Evolutionary conservation across 2,888 invertebrate species (phyloP).

Genomic region (Cantharis rufa): DNA sequence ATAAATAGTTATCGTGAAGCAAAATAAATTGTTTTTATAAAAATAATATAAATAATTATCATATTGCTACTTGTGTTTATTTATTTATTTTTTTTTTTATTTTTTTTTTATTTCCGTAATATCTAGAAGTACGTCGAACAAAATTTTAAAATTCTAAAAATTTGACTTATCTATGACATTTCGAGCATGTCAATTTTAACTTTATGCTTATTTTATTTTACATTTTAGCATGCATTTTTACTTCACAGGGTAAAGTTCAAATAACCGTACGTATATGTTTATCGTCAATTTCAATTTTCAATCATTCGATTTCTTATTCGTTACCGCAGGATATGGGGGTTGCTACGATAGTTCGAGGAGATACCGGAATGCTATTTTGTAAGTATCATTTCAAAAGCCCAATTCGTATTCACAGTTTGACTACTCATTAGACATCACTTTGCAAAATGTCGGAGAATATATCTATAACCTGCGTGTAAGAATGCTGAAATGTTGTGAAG

Average conservation of each 20-base stretch:
- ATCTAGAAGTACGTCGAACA: constrained; percentile 12
- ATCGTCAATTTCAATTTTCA: neutral
- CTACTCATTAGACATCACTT: constrained; percentile 35
- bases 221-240: constrained; percentile 33
- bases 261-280: constrained; percentile 31
- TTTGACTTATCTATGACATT: constrained; percentile 25
- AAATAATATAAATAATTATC: constrained; percentile 38
- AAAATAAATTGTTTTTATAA: constrained; percentile 55
- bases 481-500: constrained; percentile 49
- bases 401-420: neutral
- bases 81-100: neutral
- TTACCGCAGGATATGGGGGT: constrained; percentile 41
- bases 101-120: neutral
- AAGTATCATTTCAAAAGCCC: constrained; percentile 17
- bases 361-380: constrained; percentile 47
- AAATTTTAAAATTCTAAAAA: neutral
- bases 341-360: constrained; percentile 39
- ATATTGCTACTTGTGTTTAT: neutral
- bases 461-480: constrained; percentile 41
- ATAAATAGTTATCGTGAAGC: constrained; percentile 44
- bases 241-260: constrained; percentile 33
- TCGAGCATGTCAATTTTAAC: constrained; percentile 36
- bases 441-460: constrained; percentile 36
- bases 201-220: constrained; percentile 40
- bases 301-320: neutral